phyloP scores from a whole-genome alignment of 2,797 vertebrate genomes.

The Eulemur rubriventer region DNA sequence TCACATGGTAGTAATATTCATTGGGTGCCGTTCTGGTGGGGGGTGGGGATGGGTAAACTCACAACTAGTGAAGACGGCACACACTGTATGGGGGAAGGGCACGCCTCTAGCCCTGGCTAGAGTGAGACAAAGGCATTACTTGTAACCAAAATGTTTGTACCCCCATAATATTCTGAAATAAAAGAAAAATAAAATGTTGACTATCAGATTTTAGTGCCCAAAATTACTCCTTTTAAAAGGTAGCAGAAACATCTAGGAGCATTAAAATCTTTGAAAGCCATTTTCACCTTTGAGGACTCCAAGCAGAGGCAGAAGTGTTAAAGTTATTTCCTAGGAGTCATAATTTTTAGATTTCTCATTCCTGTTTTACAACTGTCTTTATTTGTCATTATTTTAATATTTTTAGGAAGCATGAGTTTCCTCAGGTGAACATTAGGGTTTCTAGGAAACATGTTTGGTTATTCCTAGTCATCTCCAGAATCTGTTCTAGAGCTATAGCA shows the following conservation, averaged over 20 bases:
- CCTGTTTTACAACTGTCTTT: neutral
- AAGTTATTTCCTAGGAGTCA: neutral
- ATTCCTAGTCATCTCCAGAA: neutral
- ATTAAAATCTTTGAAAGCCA: conserved; percentile 39
- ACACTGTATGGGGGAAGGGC: too few relatives aligned
- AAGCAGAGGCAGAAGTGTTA: neutral
- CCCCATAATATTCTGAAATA: too few relatives aligned
- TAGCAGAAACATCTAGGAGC: neutral
- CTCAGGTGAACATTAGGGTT: neutral
- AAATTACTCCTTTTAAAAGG: neutral
- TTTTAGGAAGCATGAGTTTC: conserved; percentile 34
- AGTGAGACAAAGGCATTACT: too few relatives aligned
- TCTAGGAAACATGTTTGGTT: neutral
- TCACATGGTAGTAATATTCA: too few relatives aligned
- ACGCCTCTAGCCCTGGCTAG: too few relatives aligned
- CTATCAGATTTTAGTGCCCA: neutral
- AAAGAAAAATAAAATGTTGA: neutral
- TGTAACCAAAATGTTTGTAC: too few relatives aligned
- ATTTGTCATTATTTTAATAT: conserved; percentile 40
- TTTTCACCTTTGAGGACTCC: conserved; percentile 8
- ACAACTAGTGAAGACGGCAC: too few relatives aligned
- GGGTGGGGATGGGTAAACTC: too few relatives aligned
- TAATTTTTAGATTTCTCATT: neutral
- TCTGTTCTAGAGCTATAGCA: conserved; percentile 19
- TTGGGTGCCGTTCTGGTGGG: too few relatives aligned